Evolutionary conservation across 1,140 invertebrate genomes (phyloP), one percentile per base, ranked within the genome.

Genomic region (Ridgeia piscesae): DNA sequence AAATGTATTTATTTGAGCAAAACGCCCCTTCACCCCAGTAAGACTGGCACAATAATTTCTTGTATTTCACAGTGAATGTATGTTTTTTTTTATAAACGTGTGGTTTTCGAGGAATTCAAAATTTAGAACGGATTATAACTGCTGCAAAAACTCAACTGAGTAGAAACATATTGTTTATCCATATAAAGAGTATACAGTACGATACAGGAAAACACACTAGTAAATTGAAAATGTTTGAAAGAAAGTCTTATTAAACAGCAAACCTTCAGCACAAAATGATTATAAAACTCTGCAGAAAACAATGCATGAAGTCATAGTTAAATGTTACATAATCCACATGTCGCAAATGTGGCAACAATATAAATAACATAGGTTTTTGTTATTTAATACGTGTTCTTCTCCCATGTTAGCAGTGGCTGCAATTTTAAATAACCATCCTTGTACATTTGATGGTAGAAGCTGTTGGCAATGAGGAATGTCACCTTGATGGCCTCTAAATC

Each of bases 391-490:
- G 27, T 31, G 27, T 77, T 31, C 48, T 50, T 50, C 58, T 77
- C 58, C 58, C 58, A 77, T 77, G 58, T 21, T 77, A 77, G 58
- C 14, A 77, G 27, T 77, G 58, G 58, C 17, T 77, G 58, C 58
- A 77, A 77, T 77, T 77, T 77, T 77, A 77, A 77, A 77, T 77
- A 77, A 27, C 58, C 58, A 77, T 77, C 58, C 58, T 77, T 77
- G 58, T 77, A 77, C 17, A 77, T 77, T 77, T 77, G 58, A 77
- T 21, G 58, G 58, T 31, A 77, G 58, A 77, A 77, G 58, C 58
- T 77, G 11, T 77, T 77, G 58, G 58, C 58, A 77, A 77, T 77
- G 58, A 77, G 58, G 58, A 77, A 77, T 77, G 58, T 77, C 58
- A 21, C 58, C 58, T 50, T 50, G 48, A 50, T 50, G 48, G 8